Percentiles rank a stretch among this genome's conserved stretches.
phyloP scores from a whole-genome alignment of 35 echinoderm and acorn worm species.

The Apostichopus californicus region DNA sequence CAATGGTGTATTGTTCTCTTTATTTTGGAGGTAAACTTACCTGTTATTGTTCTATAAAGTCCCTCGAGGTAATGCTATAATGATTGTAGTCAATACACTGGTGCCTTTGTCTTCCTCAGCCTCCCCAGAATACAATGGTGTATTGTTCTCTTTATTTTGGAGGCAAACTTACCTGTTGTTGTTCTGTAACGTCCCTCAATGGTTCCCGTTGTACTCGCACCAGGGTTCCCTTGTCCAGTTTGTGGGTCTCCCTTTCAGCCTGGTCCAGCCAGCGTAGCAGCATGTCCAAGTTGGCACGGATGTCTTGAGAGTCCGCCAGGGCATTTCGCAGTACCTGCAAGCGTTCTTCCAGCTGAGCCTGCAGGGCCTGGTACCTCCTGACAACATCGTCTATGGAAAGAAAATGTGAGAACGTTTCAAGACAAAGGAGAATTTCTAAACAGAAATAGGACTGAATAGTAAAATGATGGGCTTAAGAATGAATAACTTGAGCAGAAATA shows the following conservation, averaged over 20 bases:
- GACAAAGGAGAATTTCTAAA: neutral
- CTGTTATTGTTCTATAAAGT: conserved; percentile 76
- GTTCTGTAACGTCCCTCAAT: conserved; percentile 72
- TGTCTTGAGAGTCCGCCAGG: conserved; percentile 78
- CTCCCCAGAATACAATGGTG: too few relatives aligned
- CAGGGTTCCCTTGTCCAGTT: conserved; percentile 87
- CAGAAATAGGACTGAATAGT: neutral
- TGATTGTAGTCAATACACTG: too few relatives aligned
- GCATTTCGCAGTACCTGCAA: conserved; percentile 78
- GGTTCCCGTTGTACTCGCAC: conserved; percentile 87
- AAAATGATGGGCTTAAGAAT: neutral
- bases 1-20: too few relatives aligned
- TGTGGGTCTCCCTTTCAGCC: conserved; percentile 82
- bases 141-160: neutral
- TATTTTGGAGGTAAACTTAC: conserved; percentile 6
- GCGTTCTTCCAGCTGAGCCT: conserved; percentile 70
- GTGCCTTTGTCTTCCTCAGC: too few relatives aligned
- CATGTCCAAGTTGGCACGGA: conserved; percentile 82
- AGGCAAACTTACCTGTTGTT: conserved; percentile 64
- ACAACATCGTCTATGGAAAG: conserved; percentile 75
- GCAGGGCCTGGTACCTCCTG: conserved; percentile 67
- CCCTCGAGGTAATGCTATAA: conserved; percentile 45
- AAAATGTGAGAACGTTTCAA: neutral
- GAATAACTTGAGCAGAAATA: too few relatives aligned
- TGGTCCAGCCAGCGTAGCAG: conserved; percentile 86